phyloP scores from a whole-genome alignment of 2,888 invertebrate genomes.

The Salpingus planirostris region DNA sequence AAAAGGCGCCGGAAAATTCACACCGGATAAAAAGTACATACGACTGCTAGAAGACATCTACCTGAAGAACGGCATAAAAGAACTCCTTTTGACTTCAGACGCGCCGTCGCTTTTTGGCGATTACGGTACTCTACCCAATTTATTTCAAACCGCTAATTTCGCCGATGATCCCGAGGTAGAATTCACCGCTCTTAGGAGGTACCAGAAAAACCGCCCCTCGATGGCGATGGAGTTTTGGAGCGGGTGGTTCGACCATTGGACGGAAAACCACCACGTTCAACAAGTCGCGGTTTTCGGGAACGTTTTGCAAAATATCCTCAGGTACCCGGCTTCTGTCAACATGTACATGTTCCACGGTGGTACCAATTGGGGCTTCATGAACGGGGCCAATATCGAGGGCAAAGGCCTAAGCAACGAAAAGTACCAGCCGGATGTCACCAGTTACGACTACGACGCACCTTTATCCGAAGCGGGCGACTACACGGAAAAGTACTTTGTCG shows the following conservation, averaged over 20 bases:
- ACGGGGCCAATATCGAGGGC: slow-evolving; percentile 24
- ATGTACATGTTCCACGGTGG: slow-evolving; percentile 91
- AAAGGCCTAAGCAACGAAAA: slow-evolving; percentile 11
- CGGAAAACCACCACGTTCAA: slow-evolving; percentile 29
- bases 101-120: slow-evolving; percentile 26
- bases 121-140: slow-evolving; percentile 27
- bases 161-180: slow-evolving; percentile 36
- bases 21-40: slow-evolving; percentile 25
- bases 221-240: slow-evolving; percentile 55
- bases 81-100: slow-evolving; percentile 48
- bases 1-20: slow-evolving; percentile 20
- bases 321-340: slow-evolving; percentile 53
- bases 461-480: slow-evolving; percentile 82
- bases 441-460: slow-evolving; percentile 70
- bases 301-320: slow-evolving; percentile 27
- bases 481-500: slow-evolving; percentile 57
- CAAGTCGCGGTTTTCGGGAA: slow-evolving; percentile 21
- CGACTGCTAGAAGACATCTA: slow-evolving; percentile 8
- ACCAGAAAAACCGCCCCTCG: slow-evolving; percentile 46
- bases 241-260: slow-evolving; percentile 55
- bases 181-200: slow-evolving; percentile 37
- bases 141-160: slow-evolving; percentile 48
- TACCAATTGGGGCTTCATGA: slow-evolving; percentile 65
- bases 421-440: slow-evolving; percentile 36
- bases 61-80: slow-evolving; percentile 37